Base-by-base conservation (phyloP, 2,888 invertebrate genomes). In the Quadriops clusia region DNA sequence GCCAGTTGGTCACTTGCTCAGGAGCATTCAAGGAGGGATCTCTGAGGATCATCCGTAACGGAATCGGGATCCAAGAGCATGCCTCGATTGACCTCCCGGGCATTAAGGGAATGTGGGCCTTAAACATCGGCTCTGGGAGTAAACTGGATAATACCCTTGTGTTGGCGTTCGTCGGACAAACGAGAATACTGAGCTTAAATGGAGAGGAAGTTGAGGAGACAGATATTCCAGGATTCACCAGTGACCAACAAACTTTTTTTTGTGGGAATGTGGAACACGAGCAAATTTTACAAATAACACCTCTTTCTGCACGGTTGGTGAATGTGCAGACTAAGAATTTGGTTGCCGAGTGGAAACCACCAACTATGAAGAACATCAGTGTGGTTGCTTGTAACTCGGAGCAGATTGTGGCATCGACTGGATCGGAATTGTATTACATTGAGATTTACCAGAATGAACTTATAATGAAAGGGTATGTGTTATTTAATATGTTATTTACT, bases 171-270 rank as follows among this genome's bases (percentile, higher is more conserved):
- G 93, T 95, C n/a, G 94, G 93, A 4, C 93, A 95, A 53, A 95
- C 95, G 1, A 76, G 93, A 44, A 82, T 93, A 10, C 64, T 95
- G 23, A 80, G 83, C 40, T 60, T 97, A 23, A 86, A 77, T 43
- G 94, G 93, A 0, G 97, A 97, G 54, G 97, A 97, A 60, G 93
- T 97, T 0, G 97, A 98, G 58, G 97, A 98, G 61, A 93, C 91
- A 0, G 93, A 94, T 50, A 79, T 94, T 42, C 69, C 78, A 31
- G 95, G 95, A 0, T 91, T 97, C 55, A 74, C 87, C 14, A 77
- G 85, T 3, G 87, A 90, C 49, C 77, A 87, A 44, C 94, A 95
- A 58, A 94, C 97, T 0, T 87, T 95, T 54, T 89, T 76, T 53
- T 93, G 94, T 35, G 86, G 89, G 2, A 95, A 95, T 58, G 91